phyloP scores from a whole-genome alignment of 1,140 invertebrate genomes.

The Drosophila pseudoobscura region DNA sequence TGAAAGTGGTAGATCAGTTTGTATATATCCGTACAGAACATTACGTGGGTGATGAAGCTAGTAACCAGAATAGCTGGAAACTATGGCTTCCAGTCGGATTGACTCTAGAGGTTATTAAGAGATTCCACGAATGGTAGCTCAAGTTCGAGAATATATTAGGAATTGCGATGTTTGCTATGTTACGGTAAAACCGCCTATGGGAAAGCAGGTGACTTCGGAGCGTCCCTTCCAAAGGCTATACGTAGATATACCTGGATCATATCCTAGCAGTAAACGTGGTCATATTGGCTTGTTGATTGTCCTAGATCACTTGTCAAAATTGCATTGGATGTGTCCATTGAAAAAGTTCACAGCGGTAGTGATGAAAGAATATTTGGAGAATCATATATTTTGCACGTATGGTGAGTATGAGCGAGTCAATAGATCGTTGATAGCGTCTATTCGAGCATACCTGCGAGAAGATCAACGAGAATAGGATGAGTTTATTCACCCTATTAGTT shows the following conservation, averaged over 20 bases:
- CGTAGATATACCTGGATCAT: background rate
- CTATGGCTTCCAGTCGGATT: conserved; percentile 2
- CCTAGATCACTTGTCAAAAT: conserved; percentile 1
- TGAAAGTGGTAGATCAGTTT: too few species aligned
- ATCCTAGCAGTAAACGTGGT: conserved; percentile 4
- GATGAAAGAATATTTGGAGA: background rate
- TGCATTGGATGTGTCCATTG: background rate
- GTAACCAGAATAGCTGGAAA: background rate
- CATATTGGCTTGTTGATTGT: conserved; percentile 1
- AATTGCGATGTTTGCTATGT: conserved; percentile 3
- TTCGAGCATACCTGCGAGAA: too few species aligned
- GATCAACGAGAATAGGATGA: background rate
- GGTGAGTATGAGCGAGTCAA: background rate
- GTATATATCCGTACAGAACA: conserved; percentile 1
- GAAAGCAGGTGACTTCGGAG: background rate
- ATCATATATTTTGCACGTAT: background rate
- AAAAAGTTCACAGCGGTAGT: background rate
- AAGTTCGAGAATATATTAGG: too few species aligned
- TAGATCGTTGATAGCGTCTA: background rate
- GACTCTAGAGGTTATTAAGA: background rate
- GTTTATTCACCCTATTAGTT: too few species aligned
- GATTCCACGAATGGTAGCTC: background rate
- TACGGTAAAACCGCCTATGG: conserved; percentile 1
- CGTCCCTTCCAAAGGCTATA: conserved; percentile 1
- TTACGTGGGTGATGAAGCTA: background rate